phyloP scores from a whole-genome alignment of 2,888 invertebrate species.

The Sarcophaga caerulescens region DNA sequence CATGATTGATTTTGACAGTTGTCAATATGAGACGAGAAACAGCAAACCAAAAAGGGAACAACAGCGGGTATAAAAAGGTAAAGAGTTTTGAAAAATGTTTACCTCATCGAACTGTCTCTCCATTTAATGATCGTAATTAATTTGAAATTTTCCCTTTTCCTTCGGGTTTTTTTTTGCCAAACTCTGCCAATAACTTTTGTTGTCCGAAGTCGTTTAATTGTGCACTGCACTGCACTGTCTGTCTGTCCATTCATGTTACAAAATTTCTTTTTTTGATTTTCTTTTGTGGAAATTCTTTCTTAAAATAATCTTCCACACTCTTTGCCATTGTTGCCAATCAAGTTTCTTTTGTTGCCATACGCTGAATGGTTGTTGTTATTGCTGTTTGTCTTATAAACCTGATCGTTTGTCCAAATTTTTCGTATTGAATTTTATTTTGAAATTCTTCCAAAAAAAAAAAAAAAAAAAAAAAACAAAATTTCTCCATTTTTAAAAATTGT shows the following conservation, averaged over 20 bases:
- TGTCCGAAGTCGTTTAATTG: background rate
- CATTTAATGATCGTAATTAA: conserved; percentile 50
- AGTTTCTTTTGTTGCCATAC: background rate
- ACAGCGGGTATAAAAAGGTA: background rate
- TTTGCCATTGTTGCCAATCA: conserved; percentile 30
- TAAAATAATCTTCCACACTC: background rate
- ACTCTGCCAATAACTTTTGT: background rate
- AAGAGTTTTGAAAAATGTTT: too few species aligned
- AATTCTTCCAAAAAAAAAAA: background rate
- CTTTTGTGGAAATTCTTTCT: background rate
- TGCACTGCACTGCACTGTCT: background rate
- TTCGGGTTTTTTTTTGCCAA: too few species aligned
- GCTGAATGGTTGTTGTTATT: too few species aligned
- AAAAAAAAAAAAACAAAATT: background rate
- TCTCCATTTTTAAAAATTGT: conserved; percentile 24
- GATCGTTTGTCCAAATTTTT: conserved; percentile 24
- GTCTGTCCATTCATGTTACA: background rate
- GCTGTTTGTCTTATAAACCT: conserved; percentile 13
- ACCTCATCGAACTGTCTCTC: background rate
- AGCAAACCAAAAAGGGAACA: conserved; percentile 3
- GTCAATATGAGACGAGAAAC: conserved; percentile 15
- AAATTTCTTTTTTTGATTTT: conserved; percentile 1
- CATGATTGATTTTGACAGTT: conserved; percentile 59
- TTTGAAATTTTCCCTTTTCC: conserved; percentile 1
- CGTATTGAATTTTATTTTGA: conserved; percentile 1